Base-by-base conservation (phyloP, 1,140 invertebrate genomes). In the Camponotus pennsylvanicus region DNA sequence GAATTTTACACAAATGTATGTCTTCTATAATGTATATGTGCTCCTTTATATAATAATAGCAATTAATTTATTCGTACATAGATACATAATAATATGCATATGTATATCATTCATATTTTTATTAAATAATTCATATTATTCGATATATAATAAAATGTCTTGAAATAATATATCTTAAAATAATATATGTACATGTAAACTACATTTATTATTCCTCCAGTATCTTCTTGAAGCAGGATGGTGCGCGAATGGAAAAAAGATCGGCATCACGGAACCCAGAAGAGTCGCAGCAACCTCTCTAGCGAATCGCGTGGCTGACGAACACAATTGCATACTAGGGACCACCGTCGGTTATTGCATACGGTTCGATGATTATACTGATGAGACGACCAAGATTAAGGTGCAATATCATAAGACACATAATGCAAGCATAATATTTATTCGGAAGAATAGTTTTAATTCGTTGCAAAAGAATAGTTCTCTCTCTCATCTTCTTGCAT, bases 161-260 rank as follows among this genome's bases (percentile, higher is more conserved):
- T 32, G 5, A 42, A 40, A 21, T 4, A n/a, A 27, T 27, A 27
- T 27, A 27, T 27, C 27, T 27, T 27, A 27, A 57, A 64, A 83
- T 88, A 80, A 69, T 95, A 0, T 59, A 42, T 79, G 73, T 80
- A 32, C 21, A 61, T 88, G 13, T 86, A 13, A 83, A 45, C 0
- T 21, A 18, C 1, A 1, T 61, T 34, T 73, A 61, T 82, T 8
- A 34, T 1, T 61, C 42, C 49, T 61, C 73, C 95, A 99, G 97
- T 99, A 99, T 94, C 95, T 99, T 9, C 94, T 97, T 66, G 99
- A 99, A 95, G 97, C 97, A 83, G 99, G 99, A 82, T 99, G 99
- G 98, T 96, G 96, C 79, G 87, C 94, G 86, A 96, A 97, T 89
- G 96, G 95, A n/a, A 96, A 96, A 92, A 95, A 97, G 73, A 97